These are phyloP conservation scores for Bellardia pandia DNA, from an alignment of 2,888 invertebrate species.

Conservation along the genomic window DNA sequence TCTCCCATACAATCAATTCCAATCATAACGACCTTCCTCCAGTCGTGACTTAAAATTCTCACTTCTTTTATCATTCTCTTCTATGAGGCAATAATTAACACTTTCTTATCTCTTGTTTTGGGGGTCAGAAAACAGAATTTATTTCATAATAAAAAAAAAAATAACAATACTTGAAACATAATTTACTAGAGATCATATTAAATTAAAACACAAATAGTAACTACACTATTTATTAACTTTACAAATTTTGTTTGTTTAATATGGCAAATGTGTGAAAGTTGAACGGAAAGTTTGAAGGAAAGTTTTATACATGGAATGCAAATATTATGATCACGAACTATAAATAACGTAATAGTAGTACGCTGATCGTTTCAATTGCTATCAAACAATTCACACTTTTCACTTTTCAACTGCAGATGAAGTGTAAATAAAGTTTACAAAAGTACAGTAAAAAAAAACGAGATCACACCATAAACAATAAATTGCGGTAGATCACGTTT, in stretches of 20 bases:
- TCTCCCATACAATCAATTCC: no score
- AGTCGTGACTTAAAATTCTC: conserved; percentile 4
- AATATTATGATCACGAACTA: conserved; percentile 78
- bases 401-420: conserved; percentile 78
- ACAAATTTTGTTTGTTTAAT: not conserved
- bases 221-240: conserved; percentile 3
- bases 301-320: conserved; percentile 75
- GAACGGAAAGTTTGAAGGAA: conserved; percentile 64
- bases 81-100: conserved; percentile 57
- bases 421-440: not conserved
- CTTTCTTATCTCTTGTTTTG: conserved; percentile 41
- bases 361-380: not conserved
- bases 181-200: not conserved
- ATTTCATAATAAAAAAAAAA: conserved; percentile 33
- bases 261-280: conserved; percentile 61
- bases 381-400: conserved; percentile 80
- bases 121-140: conserved; percentile 33
- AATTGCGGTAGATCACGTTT: conserved; percentile 51
- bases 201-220: not conserved
- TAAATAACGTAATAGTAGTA: conserved; percentile 43
- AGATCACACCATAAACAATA: conserved; percentile 45
- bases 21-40: not conserved
- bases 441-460: not conserved
- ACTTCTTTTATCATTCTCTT: not conserved
- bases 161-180: not conserved